These are phyloP conservation scores for Latrodectus geometricus DNA, from an alignment of 1,140 invertebrate genomes.

Conservation along the genomic window DNA sequence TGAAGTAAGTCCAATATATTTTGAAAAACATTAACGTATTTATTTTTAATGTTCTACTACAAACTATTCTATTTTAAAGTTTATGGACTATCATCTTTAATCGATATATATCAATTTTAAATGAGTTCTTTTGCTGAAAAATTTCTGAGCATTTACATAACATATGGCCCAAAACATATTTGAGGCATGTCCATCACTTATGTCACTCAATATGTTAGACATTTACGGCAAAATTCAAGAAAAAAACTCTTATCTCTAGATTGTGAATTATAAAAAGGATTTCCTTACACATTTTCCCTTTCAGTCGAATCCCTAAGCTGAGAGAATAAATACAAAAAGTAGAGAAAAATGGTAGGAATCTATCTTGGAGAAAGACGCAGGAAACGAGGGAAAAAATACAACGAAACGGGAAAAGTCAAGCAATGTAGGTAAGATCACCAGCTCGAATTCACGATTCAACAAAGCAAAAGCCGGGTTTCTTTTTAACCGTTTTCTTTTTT, in stretches of 20 bases:
- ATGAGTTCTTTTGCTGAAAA: too few relatives aligned
- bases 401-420: background rate
- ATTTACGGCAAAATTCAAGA: too few relatives aligned
- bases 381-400: background rate
- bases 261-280: background rate
- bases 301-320: background rate
- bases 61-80: too few relatives aligned
- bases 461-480: slow-evolving; percentile 21
- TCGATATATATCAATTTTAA: too few relatives aligned
- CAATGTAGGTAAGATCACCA: slow-evolving; percentile 24
- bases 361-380: background rate
- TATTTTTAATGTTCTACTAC: too few relatives aligned
- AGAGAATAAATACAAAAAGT: background rate
- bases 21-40: too few relatives aligned
- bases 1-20: too few relatives aligned
- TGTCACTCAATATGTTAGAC: too few relatives aligned
- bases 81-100: too few relatives aligned
- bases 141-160: too few relatives aligned
- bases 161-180: too few relatives aligned
- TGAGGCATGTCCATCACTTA: too few relatives aligned
- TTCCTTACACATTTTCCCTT: background rate
- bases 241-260: background rate
- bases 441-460: slow-evolving; percentile 15
- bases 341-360: background rate
- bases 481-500: slow-evolving; percentile 8